Conservation (phyloP, 1,140 invertebrate species). For the Thrips palmi region DNA sequence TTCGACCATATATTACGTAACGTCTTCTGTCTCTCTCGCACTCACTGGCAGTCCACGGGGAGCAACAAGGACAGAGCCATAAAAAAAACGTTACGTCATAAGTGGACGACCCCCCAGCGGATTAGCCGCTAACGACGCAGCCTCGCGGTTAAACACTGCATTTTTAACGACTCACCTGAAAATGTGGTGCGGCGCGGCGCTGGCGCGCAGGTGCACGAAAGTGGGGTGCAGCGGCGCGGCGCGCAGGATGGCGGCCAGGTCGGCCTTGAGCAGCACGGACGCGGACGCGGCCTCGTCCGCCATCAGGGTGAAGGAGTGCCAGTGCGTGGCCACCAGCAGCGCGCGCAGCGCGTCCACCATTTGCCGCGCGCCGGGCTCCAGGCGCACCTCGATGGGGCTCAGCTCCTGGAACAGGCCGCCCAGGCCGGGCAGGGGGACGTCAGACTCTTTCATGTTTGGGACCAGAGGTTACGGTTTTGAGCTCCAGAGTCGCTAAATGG, state of each 20-base stretch:
- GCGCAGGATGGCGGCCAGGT: slow-evolving; percentile 3
- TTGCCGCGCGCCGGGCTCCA: slow-evolving; percentile 14
- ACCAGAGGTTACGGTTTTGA: background rate
- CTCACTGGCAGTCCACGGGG: no score
- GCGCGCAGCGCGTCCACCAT: slow-evolving; percentile 13
- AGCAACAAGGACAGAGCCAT: no score
- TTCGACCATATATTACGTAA: no score
- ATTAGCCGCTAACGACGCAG: no score
- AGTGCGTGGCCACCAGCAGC: slow-evolving; percentile 15
- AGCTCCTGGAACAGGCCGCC: slow-evolving; percentile 13
- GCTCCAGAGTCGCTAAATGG: background rate
- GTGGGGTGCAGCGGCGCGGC: no score
- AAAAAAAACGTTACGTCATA: no score
- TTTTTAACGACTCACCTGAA: slow-evolving; percentile 14
- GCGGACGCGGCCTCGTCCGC: slow-evolving; percentile 11
- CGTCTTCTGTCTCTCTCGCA: no score
- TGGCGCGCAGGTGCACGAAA: slow-evolving; percentile 7
- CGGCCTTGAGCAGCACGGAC: background rate
- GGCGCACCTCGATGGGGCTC: slow-evolving; percentile 13
- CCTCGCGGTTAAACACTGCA: no score
- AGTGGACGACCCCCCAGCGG: no score
- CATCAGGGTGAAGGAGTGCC: slow-evolving; percentile 17
- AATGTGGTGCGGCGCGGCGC: slow-evolving; percentile 10
- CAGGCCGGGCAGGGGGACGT: background rate
- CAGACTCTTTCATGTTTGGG: background rate